Percentiles rank a stretch among this genome's conserved stretches.
Conservation (phyloP, 1,140 invertebrate species). For the Dreissena rostriformis region DNA sequence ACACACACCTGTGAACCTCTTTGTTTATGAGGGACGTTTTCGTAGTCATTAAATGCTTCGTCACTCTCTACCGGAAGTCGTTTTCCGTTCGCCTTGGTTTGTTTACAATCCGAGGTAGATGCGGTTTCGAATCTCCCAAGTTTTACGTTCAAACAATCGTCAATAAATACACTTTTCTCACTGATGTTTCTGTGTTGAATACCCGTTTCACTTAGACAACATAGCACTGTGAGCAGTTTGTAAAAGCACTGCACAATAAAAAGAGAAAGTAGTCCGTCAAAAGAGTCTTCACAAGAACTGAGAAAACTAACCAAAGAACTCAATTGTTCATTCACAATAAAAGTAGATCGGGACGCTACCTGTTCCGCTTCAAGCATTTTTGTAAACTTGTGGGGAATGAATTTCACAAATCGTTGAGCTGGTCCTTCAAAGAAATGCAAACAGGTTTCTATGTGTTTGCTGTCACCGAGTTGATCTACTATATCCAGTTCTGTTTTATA, state of each 20-base stretch:
- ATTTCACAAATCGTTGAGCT: slow-evolving; percentile 25
- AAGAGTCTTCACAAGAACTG: background rate
- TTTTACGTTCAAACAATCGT: background rate
- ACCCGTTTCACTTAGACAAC: slow-evolving; percentile 7
- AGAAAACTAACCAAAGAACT: slow-evolving; percentile 13
- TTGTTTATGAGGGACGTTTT: slow-evolving; percentile 15
- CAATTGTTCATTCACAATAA: slow-evolving; percentile 29
- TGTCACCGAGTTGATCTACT: slow-evolving; percentile 11
- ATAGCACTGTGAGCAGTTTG: slow-evolving; percentile 3
- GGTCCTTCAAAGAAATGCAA: slow-evolving; percentile 27
- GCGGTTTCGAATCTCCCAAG: slow-evolving; percentile 23
- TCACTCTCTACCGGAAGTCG: background rate
- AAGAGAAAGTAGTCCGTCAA: background rate
- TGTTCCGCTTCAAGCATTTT: slow-evolving; percentile 1
- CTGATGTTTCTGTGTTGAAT: slow-evolving; percentile 17
- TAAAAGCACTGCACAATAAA: slow-evolving; percentile 10
- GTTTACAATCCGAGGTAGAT: background rate
- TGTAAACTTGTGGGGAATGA: background rate
- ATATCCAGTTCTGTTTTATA: slow-evolving; percentile 21
- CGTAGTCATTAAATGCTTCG: slow-evolving; percentile 18
- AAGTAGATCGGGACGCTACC: slow-evolving; percentile 22
- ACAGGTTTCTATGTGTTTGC: slow-evolving; percentile 3
- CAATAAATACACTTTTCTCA: slow-evolving; percentile 14
- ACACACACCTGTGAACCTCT: slow-evolving; percentile 20
- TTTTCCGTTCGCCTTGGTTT: background rate